phyloP scores from a whole-genome alignment of 2,113 vertebrate genomes.

The Trichechus manatus region DNA sequence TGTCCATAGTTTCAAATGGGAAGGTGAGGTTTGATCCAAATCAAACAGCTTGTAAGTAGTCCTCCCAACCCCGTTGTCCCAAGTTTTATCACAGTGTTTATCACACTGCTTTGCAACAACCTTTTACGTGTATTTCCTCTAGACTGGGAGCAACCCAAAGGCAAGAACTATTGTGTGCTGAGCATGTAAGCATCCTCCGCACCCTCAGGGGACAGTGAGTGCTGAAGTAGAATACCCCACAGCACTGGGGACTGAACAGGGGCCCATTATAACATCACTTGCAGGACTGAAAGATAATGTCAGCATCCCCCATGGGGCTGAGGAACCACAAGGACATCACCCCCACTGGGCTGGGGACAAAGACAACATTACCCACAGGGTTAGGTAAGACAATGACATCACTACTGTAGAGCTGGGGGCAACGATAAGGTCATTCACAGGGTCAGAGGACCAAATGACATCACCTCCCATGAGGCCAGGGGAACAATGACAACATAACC shows the following conservation, averaged over 20 bases:
- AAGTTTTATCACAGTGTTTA: not conserved
- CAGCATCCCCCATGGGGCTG: not conserved
- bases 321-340: conserved; percentile 46
- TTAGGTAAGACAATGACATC: conserved; percentile 1
- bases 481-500: conserved; percentile 38
- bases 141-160: not conserved
- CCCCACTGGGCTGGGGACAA: not conserved
- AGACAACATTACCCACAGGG: not conserved
- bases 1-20: not conserved
- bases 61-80: not conserved
- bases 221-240: not conserved
- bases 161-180: not conserved
- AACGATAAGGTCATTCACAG: conserved; percentile 31
- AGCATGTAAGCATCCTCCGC: not conserved
- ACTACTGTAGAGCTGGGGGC: not conserved
- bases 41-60: conserved; percentile 32
- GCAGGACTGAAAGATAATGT: not conserved
- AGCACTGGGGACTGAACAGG: not conserved
- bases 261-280: conserved; percentile 13
- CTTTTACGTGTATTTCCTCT: conserved; percentile 40
- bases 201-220: not conserved
- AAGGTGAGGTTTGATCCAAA: conserved; percentile 33
- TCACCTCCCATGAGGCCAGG: not conserved
- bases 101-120: not conserved
- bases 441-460: conserved; percentile 40